phyloP scores from a whole-genome alignment of 1,140 invertebrate species.

The Drosophila sproati region DNA sequence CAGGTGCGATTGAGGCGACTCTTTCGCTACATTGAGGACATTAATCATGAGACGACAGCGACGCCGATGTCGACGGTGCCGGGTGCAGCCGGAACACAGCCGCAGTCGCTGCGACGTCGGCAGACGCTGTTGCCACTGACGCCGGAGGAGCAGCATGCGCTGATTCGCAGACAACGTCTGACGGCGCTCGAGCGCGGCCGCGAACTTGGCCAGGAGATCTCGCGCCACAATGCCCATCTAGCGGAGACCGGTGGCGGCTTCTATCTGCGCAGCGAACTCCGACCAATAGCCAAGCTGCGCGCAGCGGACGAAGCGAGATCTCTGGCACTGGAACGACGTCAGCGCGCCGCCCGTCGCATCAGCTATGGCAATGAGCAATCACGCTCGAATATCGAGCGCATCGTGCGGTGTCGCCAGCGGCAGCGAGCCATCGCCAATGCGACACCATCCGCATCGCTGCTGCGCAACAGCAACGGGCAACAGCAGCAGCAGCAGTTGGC shows the following conservation, averaged over 20 bases:
- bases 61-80: neutral
- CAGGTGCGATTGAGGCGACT: constrained; percentile 74
- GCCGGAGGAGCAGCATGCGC: constrained; percentile 27
- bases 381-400: constrained; percentile 62
- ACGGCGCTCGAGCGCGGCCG: constrained; percentile 57
- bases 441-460: neutral
- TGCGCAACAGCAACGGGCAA: neutral
- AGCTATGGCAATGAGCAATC: constrained; percentile 74
- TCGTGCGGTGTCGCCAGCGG: constrained; percentile 25
- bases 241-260: constrained; percentile 33
- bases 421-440: constrained; percentile 8
- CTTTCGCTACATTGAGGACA: constrained; percentile 75
- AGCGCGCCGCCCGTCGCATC: constrained; percentile 66
- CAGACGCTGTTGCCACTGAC: neutral
- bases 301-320: constrained; percentile 45
- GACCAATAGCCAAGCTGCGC: constrained; percentile 50
- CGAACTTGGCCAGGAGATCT: constrained; percentile 68
- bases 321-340: constrained; percentile 53
- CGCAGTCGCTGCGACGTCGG: neutral
- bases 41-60: constrained; percentile 47
- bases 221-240: constrained; percentile 59
- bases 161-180: constrained; percentile 44
- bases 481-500: neutral
- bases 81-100: constrained; percentile 23
- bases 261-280: constrained; percentile 43